Base-by-base conservation (phyloP, 2,797 vertebrate genomes). In the Moxostoma hubbsi region DNA sequence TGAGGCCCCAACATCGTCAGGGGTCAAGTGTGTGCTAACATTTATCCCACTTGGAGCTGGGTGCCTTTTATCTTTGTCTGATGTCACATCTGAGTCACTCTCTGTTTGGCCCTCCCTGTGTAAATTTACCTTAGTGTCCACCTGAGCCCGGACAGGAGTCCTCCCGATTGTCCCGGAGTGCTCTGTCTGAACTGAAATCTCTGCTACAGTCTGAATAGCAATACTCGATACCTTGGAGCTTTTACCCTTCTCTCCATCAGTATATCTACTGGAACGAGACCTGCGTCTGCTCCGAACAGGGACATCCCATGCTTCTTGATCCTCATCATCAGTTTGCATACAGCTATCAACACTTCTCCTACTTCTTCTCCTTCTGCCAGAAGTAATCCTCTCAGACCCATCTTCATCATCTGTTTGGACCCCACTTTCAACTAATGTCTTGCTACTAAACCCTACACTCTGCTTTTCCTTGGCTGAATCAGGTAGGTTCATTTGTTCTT, bases 181-280 rank as follows among this genome's bases (percentile, higher is more conserved):
- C 87, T 99, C 98, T 24, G 98, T 99, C 90, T 99, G 98, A 55
- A 99, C 98, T 62, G 98, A 99, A 85, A 97, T 99, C 91, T 99
- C 98, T 63, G 97, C 95, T 62, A 99, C 97, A 61, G 98, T 99
- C 90, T 99, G 98, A 78, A 99, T 96, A 13, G 97, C 97, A 89
- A 99, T 96, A 84, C 96, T 99, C 75, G 97, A 94, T 50, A 99
- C 96, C 88, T 97, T 98, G 64, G 96, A 96, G 81, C 91, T 88
- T 49, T 95, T 97, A 87, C 91, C 89, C 84, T 96, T 97, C 64
- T 98, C 97, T 77, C 90, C 90, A 83, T 95, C 94, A 16, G 89
- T 90, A 51, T 96, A 97, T 89, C 97, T 99, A 81, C 90, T 93
- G 16, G 87, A 82, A 2, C 96, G 95, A 81, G 95, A 91, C 67